These are phyloP conservation scores for Helarctos malayanus DNA, from an alignment of 2,797 vertebrate species.

Conservation along the genomic window DNA sequence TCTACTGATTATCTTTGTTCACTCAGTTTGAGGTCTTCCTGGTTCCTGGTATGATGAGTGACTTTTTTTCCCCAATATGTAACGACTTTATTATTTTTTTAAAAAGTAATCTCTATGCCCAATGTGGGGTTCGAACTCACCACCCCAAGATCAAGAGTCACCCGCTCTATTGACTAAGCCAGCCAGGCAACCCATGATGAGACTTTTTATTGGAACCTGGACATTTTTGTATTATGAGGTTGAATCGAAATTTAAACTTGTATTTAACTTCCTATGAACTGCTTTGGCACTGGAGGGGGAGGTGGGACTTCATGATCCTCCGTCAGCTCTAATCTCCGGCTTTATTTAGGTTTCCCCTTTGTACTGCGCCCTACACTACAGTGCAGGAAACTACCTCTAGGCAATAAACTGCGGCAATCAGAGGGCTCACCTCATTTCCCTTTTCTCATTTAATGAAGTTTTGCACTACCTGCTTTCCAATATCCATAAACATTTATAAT, in stretches of 20 bases:
- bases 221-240: neutral
- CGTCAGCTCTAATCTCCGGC: neutral
- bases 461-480: neutral
- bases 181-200: neutral
- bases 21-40: neutral
- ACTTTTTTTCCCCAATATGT: neutral
- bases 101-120: neutral
- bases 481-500: neutral
- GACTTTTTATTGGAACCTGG: neutral
- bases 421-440: neutral
- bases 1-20: neutral
- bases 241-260: neutral
- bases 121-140: neutral
- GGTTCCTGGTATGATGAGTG: neutral
- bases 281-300: neutral
- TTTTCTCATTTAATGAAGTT: neutral
- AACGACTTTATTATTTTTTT: neutral
- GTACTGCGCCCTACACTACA: neutral
- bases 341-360: neutral
- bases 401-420: neutral
- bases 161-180: neutral
- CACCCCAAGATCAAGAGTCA: neutral
- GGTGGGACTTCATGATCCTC: neutral
- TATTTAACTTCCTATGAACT: neutral
- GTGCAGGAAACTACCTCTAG: neutral